Evolutionary conservation across 1,140 invertebrate species (phyloP).

Genomic region (Halesus radiatus): DNA sequence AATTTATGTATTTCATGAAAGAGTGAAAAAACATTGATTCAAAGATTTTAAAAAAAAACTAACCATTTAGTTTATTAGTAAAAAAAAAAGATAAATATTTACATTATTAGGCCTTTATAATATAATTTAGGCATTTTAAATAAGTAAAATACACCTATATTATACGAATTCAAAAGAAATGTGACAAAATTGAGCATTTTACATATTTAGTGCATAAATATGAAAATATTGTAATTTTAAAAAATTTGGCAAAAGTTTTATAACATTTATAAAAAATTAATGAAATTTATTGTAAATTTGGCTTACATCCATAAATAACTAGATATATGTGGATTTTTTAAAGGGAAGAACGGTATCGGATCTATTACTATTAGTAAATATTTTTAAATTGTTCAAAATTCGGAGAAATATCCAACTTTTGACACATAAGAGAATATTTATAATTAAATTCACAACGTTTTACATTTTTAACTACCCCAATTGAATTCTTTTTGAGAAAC

Average conservation of each 20-base stretch:
- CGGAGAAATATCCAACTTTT: neutral
- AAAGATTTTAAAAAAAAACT: too few relatives aligned
- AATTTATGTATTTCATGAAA: too few relatives aligned
- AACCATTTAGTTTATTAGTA: too few relatives aligned
- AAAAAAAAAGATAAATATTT: too few relatives aligned
- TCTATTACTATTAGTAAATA: neutral
- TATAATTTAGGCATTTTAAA: too few relatives aligned
- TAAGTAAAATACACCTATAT: neutral
- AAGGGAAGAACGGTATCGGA: neutral
- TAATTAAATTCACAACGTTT: neutral
- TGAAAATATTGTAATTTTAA: too few relatives aligned
- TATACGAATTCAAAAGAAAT: neutral
- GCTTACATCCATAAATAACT: neutral
- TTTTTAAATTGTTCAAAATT: too few relatives aligned
- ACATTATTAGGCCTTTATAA: too few relatives aligned
- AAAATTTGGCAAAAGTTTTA: neutral
- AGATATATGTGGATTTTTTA: neutral
- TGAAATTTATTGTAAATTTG: too few relatives aligned
- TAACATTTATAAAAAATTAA: too few relatives aligned
- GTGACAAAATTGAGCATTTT: slow-evolving; percentile 13
- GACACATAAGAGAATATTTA: slow-evolving; percentile 8
- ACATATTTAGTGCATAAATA: neutral
- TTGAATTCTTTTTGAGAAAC: neutral
- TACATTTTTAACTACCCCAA: too few relatives aligned
- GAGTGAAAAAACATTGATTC: too few relatives aligned